Percentiles rank a stretch among this genome's conserved stretches.
Evolutionary conservation across 2,113 vertebrate species (phyloP).

Genomic region (Gallinago paraguaiae): DNA sequence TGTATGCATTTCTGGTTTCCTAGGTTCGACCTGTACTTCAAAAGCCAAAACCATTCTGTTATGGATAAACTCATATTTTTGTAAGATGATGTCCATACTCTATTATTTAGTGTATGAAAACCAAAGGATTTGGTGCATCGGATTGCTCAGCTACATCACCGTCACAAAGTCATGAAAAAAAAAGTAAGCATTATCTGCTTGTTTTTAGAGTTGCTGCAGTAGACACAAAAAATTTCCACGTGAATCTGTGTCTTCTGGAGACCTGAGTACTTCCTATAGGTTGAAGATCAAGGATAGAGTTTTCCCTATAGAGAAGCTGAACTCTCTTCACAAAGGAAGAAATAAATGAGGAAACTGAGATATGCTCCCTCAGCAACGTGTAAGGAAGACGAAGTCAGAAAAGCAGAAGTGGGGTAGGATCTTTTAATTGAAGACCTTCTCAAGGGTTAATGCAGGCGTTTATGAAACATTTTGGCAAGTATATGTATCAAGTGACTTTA

Average conservation of each 20-base stretch:
- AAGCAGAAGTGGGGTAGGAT: rapidly evolving
- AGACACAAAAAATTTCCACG: not conserved
- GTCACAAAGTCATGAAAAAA: not conserved
- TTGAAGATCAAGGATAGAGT: not conserved
- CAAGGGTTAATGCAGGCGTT: rapidly evolving
- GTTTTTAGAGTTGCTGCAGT: not conserved
- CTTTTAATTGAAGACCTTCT: not conserved
- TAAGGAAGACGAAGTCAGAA: not conserved
- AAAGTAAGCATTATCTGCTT: not conserved
- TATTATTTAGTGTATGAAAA: not conserved
- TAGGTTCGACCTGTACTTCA: not conserved
- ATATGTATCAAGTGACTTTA: not conserved
- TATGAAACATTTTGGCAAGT: not conserved
- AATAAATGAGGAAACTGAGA: not conserved
- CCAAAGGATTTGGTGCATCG: not conserved
- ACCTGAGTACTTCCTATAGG: not conserved
- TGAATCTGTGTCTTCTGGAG: not conserved
- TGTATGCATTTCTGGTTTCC: not conserved
- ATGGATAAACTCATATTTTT: not conserved
- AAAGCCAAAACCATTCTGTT: not conserved
- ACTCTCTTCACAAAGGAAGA: not conserved
- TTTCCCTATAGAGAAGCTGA: not conserved
- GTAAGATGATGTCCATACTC: too few relatives aligned
- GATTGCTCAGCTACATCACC: not conserved
- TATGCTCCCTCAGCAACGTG: rapidly evolving